Evolutionary conservation across 92 coral and sea anemone genomes (phyloP).

Genomic region (Meandrina meandrites): DNA sequence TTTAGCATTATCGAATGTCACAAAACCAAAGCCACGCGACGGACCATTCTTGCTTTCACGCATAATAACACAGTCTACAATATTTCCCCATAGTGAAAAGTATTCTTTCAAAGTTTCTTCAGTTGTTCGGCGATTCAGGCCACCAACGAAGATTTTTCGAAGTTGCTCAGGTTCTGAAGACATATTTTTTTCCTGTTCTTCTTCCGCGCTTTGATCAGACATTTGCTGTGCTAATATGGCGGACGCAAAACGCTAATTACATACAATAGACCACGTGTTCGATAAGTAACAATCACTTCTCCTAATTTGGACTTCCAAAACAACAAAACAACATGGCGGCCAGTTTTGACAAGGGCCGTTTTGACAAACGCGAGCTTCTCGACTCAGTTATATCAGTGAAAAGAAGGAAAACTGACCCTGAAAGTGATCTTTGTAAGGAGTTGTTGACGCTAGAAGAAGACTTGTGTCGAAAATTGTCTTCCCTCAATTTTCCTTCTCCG

Average conservation of each 20-base stretch:
- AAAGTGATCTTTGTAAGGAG: conserved; percentile 35
- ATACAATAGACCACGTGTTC: conserved; percentile 26
- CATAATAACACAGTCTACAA: conserved; percentile 95
- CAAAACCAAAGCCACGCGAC: conserved; percentile 98
- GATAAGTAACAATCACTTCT: conserved; percentile 7
- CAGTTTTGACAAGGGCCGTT: too few species aligned
- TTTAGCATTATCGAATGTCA: conserved; percentile 79
- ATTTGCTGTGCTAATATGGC: conserved; percentile 27
- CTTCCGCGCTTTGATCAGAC: too few species aligned
- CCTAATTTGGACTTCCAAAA: conserved; percentile 27
- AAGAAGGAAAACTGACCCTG: conserved; percentile 25
- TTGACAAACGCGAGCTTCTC: not conserved
- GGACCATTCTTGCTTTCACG: conserved; percentile 72
- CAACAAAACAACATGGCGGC: conserved; percentile 6
- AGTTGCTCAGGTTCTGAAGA: conserved; percentile 80
- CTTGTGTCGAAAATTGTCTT: conserved; percentile 44
- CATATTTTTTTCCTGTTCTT: not conserved
- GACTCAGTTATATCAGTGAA: not conserved
- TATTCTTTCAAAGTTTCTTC: conserved; percentile 90
- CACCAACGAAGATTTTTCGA: conserved; percentile 95
- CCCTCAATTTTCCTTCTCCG: conserved; percentile 50
- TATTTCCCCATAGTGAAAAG: conserved; percentile 94
- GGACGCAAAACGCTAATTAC: conserved; percentile 20
- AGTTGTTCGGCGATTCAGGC: conserved; percentile 84
- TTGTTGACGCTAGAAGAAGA: conserved; percentile 57